Conservation (phyloP, 1,140 invertebrate genomes). For the Brachionus calyciflorus region DNA sequence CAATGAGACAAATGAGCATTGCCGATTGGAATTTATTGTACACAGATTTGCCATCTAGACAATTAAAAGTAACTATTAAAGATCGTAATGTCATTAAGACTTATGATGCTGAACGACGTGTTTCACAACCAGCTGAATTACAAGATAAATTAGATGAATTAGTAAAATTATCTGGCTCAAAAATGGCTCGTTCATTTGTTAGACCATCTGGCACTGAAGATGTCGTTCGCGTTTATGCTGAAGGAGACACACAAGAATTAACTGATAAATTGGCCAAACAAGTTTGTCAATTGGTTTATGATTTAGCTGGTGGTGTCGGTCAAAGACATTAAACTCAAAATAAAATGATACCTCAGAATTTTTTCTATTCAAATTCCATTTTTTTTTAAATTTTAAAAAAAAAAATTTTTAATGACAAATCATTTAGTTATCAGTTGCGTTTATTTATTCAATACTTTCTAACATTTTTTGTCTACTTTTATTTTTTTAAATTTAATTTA, state of each 20-base stretch:
- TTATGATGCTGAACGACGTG: constrained; percentile 77
- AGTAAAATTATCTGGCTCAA: constrained; percentile 66
- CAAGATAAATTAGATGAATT: constrained; percentile 76
- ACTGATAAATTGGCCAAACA: constrained; percentile 70
- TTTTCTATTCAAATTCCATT: not conserved
- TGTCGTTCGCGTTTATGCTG: constrained; percentile 89
- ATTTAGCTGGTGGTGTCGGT: constrained; percentile 72
- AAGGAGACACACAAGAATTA: constrained; percentile 71
- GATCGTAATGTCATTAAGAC: constrained; percentile 80
- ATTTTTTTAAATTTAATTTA: not conserved
- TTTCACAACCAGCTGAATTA: constrained; percentile 74
- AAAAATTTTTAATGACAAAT: not conserved
- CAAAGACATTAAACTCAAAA: constrained; percentile 51
- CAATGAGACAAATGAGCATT: constrained; percentile 73
- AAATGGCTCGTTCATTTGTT: constrained; percentile 78
- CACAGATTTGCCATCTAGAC: constrained; percentile 66
- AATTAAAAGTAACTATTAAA: constrained; percentile 59
- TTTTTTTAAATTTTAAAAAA: no score
- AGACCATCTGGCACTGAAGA: constrained; percentile 97
- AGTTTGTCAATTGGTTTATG: constrained; percentile 73
- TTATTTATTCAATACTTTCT: no score
- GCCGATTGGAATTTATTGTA: constrained; percentile 76
- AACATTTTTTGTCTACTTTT: no score
- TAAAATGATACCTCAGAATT: no score
- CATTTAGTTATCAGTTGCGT: constrained; percentile 1